Evolutionary conservation across 1,140 invertebrate genomes (phyloP), one percentile per base, ranked within the genome.

Genomic region (Drosophila cardini): DNA sequence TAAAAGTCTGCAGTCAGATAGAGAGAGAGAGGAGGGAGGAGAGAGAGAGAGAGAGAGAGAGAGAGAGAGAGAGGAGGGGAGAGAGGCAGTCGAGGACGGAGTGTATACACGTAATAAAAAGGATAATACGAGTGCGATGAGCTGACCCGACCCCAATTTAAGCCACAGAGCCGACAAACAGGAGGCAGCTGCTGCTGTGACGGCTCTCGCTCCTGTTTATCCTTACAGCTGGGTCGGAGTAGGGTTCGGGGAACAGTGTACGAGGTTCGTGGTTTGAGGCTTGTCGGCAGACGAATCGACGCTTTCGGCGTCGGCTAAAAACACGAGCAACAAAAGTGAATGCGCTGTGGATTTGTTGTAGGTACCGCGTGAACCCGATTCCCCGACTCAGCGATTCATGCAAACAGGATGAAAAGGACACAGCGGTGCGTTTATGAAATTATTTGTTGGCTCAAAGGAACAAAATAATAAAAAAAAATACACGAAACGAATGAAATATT

Each of bases 71-170:
- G 34, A 2, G 6, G 10, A 3, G 32, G 53, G 2, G 45, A 34
- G 61, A 18, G 36, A 0, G 13, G 30, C 32, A 40, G 48, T 38
- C 40, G 30, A 38, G 50, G 52, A 61, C 61, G 40, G 26, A 64
- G 46, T 45, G 79, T 64, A 76, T 68, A 63, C 84, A 80, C 65
- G 83, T 64, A 83, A 87, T 87, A 87, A 87, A 87, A 87, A 80
- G 84, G 79, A 87, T 86, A 86, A 87, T 74, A 71, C 76, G 71
- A 73, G 45, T 55, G 40, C 64, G 63, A 40, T 48, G 63, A 58
- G 62, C 62, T 73, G 71, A 73, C 56, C 71, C 77, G 74, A 80
- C 69, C 77, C 77, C 77, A 73, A 78, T 78, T 76, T 61, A 69
- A 55, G 55, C 45, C 50, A 62, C 53, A 57, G 55, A 62, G 64